These are phyloP conservation scores for Drepanosiphum platanoidis DNA, from an alignment of 2,888 invertebrate species.

Conservation along the genomic window DNA sequence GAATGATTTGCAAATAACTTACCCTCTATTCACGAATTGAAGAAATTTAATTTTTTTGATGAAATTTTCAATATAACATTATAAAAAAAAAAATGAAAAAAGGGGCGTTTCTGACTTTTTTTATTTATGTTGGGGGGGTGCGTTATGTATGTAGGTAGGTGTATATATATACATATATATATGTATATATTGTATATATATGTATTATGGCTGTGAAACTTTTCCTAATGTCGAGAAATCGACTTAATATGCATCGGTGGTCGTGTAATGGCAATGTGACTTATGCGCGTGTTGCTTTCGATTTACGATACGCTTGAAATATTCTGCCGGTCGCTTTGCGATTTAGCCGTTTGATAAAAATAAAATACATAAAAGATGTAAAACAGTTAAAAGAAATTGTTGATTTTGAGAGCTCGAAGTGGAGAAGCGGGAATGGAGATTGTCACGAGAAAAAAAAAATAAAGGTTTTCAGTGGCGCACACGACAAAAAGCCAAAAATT, in stretches of 20 bases:
- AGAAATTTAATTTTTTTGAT: too few relatives aligned
- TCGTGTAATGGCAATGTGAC: slow-evolving; percentile 1
- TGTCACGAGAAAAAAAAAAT: neutral
- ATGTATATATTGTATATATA: too few relatives aligned
- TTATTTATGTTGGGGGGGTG: too few relatives aligned
- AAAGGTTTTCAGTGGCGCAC: neutral
- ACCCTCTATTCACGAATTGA: too few relatives aligned
- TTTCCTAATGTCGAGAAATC: neutral
- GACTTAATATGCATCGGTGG: neutral
- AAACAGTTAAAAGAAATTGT: slow-evolving; percentile 18
- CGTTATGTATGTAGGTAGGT: too few relatives aligned
- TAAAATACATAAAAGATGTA: neutral
- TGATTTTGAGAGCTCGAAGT: neutral
- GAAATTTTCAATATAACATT: too few relatives aligned
- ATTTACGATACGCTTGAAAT: neutral
- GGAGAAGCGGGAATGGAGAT: neutral
- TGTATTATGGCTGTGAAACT: neutral
- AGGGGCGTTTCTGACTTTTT: too few relatives aligned
- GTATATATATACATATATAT: neutral
- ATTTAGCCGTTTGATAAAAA: neutral
- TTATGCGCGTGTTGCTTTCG: neutral
- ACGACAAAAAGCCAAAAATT: slow-evolving; percentile 31
- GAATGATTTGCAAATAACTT: too few relatives aligned
- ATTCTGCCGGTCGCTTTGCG: neutral
- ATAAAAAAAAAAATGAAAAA: too few relatives aligned